Evolutionary conservation across 1,140 invertebrate species (phyloP), one percentile per base, ranked within the genome.

Genomic region (Aphidius gifuensis): DNA sequence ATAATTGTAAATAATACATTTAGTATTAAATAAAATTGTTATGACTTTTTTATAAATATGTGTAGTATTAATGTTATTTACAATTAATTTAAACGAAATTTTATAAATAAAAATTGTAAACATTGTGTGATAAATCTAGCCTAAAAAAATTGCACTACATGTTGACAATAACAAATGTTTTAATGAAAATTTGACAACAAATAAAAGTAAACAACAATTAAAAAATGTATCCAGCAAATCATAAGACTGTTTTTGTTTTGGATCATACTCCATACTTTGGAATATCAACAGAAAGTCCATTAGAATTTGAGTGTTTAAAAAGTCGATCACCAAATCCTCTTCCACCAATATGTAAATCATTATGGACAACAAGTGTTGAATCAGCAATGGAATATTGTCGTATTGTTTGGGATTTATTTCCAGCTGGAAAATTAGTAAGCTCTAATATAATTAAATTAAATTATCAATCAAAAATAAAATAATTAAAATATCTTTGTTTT

Each of bases 321-420:
- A 85, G 84, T 44, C 85, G 92, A 57, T 81, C 82, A 39, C 81
- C 85, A 62, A 87, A 82, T 75, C 89, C 89, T 11, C 78, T 91
- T 9, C 83, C 88, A 6, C 90, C 92, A 1, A 88, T 96, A 62
- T 88, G 85, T 48, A 98, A 98, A 80, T 92, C 93, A 7, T 72
- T 98, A 51, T 98, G 96, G 96, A 98, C 95, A 1, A 96, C 91
- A 71, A 91, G 90, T 70, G 91, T 97, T 2, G 96, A 99, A 84
- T 90, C 93, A 5, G 89, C 94, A 4, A 85, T 97, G 55, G 96
- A 98, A 81, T 98, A 97, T 74, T 95, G 94, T 72, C 85, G 96
- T 32, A 95, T 98, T 68, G 93, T 97, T 6, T 98, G 94, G 92
- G 96, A 99, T 82, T 83, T 98, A 38, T 97, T 95, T 83, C 93